phyloP scores from a whole-genome alignment of 2,888 invertebrate genomes.

The Drosophila stalkeri region DNA sequence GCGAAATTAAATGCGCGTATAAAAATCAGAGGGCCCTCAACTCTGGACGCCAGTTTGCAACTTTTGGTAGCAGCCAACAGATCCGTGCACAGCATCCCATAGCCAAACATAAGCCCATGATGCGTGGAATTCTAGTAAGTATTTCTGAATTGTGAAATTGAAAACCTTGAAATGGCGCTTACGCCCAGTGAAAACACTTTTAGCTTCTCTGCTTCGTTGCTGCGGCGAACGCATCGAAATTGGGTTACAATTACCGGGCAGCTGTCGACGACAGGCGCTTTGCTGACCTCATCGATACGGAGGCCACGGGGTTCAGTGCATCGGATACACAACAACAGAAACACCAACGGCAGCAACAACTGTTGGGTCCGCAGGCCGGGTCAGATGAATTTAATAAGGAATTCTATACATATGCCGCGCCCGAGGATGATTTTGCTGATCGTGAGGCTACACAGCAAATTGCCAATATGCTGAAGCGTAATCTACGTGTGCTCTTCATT shows the following conservation, averaged over 20 bases:
- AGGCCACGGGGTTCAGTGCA: slow-evolving; percentile 68
- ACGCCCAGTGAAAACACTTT: slow-evolving; percentile 1
- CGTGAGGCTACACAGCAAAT: slow-evolving; percentile 62
- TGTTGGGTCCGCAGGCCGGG: slow-evolving; percentile 17
- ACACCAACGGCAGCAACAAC: slow-evolving; percentile 20
- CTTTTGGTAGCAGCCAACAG: slow-evolving; percentile 41
- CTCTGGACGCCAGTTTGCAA: slow-evolving; percentile 55
- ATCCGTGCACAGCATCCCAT: slow-evolving; percentile 22
- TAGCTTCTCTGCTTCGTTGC: slow-evolving; percentile 68
- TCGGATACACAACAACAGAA: slow-evolving; percentile 34
- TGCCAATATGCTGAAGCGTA: slow-evolving; percentile 73
- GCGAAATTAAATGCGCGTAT: slow-evolving; percentile 54
- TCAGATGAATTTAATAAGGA: slow-evolving; percentile 78
- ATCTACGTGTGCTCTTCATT: slow-evolving; percentile 82
- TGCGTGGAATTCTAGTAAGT: slow-evolving; percentile 87
- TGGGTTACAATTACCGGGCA: slow-evolving; percentile 74
- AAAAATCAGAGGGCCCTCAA: slow-evolving; percentile 53
- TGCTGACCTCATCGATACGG: slow-evolving; percentile 63
- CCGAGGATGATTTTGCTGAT: slow-evolving; percentile 78
- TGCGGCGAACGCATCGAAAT: slow-evolving; percentile 55
- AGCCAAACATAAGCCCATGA: slow-evolving; percentile 81
- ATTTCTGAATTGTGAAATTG: slow-evolving; percentile 12
- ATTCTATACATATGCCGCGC: slow-evolving; percentile 79
- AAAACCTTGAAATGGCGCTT: not conserved
- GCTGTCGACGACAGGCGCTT: slow-evolving; percentile 58